A percentile compares a stretch with the other conserved stretches of the same genome.
These are phyloP conservation scores for Rhynchonycteris naso DNA, from an alignment of 2,797 vertebrate genomes.

Conservation along the genomic window DNA sequence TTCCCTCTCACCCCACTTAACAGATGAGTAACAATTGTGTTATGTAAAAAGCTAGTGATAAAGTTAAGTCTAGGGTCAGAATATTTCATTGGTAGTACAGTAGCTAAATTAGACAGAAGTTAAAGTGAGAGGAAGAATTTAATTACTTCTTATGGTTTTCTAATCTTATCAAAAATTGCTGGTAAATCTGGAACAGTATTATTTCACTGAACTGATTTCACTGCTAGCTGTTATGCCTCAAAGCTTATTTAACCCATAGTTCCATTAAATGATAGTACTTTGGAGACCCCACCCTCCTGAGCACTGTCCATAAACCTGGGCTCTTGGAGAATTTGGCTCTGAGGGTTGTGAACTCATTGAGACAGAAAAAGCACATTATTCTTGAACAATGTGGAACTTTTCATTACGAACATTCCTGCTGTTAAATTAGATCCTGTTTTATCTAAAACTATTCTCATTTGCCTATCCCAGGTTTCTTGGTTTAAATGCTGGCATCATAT, in stretches of 20 bases:
- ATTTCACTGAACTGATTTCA: background rate
- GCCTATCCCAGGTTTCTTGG: background rate
- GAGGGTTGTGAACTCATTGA: background rate
- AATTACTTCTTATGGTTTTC: background rate
- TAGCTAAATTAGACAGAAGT: background rate
- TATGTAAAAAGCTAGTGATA: background rate
- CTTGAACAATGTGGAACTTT: background rate
- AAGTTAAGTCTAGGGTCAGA: background rate
- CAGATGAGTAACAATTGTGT: background rate
- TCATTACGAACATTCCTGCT: background rate
- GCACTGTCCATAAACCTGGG: background rate
- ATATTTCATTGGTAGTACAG: background rate
- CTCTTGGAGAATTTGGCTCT: background rate
- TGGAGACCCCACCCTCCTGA: background rate
- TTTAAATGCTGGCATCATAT: background rate
- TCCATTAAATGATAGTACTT: background rate
- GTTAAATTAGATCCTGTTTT: background rate
- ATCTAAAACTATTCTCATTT: background rate
- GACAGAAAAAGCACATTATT: background rate
- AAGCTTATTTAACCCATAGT: background rate
- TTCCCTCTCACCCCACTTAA: background rate
- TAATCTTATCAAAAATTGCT: background rate
- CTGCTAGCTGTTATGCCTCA: background rate
- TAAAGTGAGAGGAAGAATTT: background rate
- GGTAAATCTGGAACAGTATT: background rate